Percentiles rank a stretch among this genome's conserved stretches.
Evolutionary conservation across 64 coral and sea anemone genomes (phyloP).

Genomic region (Montipora sp.): DNA sequence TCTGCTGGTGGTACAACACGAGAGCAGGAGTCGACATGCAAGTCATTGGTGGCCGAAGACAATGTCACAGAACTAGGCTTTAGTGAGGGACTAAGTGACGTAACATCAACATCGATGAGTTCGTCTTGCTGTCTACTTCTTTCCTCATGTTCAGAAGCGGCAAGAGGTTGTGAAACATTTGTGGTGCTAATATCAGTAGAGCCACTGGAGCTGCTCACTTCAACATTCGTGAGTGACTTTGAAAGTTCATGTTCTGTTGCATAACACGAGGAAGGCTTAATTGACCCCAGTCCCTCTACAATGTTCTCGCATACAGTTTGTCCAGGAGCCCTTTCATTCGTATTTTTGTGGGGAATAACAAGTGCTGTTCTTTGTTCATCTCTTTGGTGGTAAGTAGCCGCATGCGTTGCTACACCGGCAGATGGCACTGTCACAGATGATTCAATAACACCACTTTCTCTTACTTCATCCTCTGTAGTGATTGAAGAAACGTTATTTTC

Average conservation of each 20-base stretch:
- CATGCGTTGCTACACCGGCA: background rate
- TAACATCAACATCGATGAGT: constrained; percentile 38
- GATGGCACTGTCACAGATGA: background rate
- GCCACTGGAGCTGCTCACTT: background rate
- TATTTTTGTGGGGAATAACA: background rate
- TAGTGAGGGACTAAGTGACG: background rate
- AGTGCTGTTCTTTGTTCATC: background rate
- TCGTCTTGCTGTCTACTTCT: background rate
- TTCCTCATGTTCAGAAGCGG: background rate
- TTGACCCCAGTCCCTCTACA: too few species aligned
- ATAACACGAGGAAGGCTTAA: background rate
- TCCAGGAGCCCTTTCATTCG: background rate
- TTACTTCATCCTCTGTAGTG: background rate
- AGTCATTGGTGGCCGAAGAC: background rate
- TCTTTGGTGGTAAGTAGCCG: background rate
- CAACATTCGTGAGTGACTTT: background rate
- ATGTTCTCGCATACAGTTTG: background rate
- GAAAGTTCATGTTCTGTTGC: background rate
- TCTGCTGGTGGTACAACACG: background rate
- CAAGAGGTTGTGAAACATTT: background rate
- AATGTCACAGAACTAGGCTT: background rate
- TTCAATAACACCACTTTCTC: background rate
- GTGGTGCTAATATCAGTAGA: background rate
- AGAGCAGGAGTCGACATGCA: background rate
- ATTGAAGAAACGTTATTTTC: background rate